Evolutionary conservation across 2,113 vertebrate species (phyloP), one percentile per base, ranked within the genome.

Genomic region (Macroglossus sobrinus): DNA sequence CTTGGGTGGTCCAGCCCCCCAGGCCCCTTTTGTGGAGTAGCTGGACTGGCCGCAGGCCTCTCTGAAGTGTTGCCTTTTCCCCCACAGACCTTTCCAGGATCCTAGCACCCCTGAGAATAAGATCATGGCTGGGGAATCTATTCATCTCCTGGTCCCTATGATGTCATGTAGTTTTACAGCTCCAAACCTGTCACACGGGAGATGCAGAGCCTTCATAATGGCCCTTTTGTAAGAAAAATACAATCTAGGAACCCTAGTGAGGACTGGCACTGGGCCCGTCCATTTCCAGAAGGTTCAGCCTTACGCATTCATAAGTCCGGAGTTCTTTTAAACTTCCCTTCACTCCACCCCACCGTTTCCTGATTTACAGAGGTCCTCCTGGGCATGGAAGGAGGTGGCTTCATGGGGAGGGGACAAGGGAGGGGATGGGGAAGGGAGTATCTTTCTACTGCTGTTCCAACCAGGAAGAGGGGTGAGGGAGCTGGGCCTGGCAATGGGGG

Each of bases 331-430:
- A 76, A 94, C 91, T 98, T 98, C 98, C 97, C 93, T 97, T 97
- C 93, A 66, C 97, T 93, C 98, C 97, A 97, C 98, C 98, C 98
- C 92, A 9, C 92, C 38, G 89, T 97, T 98, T 99, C 98, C 98
- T 98, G 98, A 90, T 94, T 97, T 97, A 97, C 97, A 97, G 91
- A 93, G 94, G 92, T 97, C 95, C 94, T 97, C 97, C 91, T 98
- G 98, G 94, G 94, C 92, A 96, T 87, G 98, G 97, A 97, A 64
- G 94, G 97, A 97, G 91, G 72, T 91, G 92, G 43, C 64, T 50
- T 63, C 94, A 78, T 12, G 64, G 89, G 72, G 72, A 63, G 47
- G 84, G 47, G 19, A 33, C 33, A 28, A 72, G 38, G 71, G 6
- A 0, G 8, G 79, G 61, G 7, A 26, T 2, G 35, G 16, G 87